A percentile compares a stretch with the other conserved stretches of the same genome.
These are phyloP conservation scores for Indicator indicator DNA, from an alignment of 2,113 vertebrate species.

Conservation along the genomic window DNA sequence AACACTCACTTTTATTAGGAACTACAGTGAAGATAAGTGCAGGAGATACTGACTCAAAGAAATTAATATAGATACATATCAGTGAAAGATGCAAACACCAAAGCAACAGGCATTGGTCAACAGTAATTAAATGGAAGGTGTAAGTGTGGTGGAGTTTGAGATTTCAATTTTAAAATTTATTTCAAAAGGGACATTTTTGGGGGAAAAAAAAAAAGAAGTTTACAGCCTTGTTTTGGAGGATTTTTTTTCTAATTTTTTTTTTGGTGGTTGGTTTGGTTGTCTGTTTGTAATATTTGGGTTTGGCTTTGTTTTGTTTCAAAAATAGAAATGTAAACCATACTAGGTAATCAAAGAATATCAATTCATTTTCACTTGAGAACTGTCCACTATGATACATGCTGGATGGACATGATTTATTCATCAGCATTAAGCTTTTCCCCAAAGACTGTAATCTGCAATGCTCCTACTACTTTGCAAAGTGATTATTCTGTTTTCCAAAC, in stretches of 20 bases:
- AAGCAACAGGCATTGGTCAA: neutral
- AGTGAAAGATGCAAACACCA: neutral
- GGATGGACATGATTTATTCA: neutral
- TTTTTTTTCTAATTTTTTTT: neutral
- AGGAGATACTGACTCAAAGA: neutral
- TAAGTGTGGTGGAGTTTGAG: neutral
- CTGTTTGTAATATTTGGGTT: neutral
- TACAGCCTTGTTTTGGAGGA: rapidly evolving
- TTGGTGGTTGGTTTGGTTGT: neutral
- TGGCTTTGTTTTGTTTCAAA: neutral
- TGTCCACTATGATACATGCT: neutral
- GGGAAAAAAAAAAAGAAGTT: neutral
- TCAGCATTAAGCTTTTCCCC: neutral
- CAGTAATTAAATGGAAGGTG: neutral
- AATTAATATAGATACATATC: neutral
- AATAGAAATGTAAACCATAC: neutral
- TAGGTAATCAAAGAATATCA: neutral
- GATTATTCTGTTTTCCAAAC: neutral
- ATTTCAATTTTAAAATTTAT: neutral
- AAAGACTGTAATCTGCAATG: neutral
- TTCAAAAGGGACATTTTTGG: neutral
- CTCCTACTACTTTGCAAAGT: rapidly evolving
- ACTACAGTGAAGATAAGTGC: neutral
- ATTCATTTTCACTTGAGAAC: neutral
- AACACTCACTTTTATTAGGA: neutral